Evolutionary conservation across 2,888 invertebrate genomes (phyloP), one percentile per base, ranked within the genome.

Genomic region (Polyommatus iphigenia): DNA sequence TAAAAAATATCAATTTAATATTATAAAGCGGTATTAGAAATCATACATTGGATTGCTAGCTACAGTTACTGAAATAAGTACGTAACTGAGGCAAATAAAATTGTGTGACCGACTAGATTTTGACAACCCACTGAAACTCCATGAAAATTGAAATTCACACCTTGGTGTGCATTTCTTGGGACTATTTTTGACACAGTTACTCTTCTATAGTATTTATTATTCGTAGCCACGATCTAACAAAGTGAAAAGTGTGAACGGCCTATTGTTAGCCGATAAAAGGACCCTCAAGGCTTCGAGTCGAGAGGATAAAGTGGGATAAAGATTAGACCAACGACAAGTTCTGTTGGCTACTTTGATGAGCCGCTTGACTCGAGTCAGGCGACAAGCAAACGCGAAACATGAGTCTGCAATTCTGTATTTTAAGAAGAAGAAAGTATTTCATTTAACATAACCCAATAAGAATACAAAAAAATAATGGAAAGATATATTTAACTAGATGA

Each of bases 311-410:
- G 29, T 24, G 62, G 29, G 67, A 67, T 67, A 15, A 67, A 67
- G 67, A 67, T 67, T 15, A 67, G 67, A 67, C 62, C 62, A 67
- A 32, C 29, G 67, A 18, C 67, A 67, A 67, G 67, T 67, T 29
- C 32, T 67, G 20, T 62, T 62, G 67, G 29, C 67, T 67, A 15
- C 67, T 67, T 67, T 67, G 67, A 67, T 67, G 18, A 24, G 67
- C 29, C 32, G 67, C 67, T 67, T 67, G 67, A 67, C 67, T 32
- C 1, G 67, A 67, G 29, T 67, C 46, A 46, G 24, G 10, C 7
- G 20, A 29, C 13, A 5, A 13, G 62, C 13, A 62, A 24, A 24
- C 13, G 24, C 62, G 1, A 24, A 36, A 36, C 41, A 1, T 41
- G 41, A 41, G 8, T 41, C 41, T 41, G 41, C 8, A 10, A 41